phyloP scores from a whole-genome alignment of 2,888 invertebrate genomes.

The Hyles lineata region DNA sequence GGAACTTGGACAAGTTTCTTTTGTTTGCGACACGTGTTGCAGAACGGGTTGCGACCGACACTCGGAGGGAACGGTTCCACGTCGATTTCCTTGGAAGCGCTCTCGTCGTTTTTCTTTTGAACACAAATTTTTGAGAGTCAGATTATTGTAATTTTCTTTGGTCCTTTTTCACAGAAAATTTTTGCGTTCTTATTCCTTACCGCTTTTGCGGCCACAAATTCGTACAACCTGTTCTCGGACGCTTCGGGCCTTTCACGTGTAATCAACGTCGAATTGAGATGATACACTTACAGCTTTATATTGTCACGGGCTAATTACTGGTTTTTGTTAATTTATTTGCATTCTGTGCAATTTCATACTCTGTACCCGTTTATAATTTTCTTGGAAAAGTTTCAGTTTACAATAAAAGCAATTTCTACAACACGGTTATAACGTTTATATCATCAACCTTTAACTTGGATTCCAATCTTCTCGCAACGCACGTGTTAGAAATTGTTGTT shows the following conservation, averaged over 20 bases:
- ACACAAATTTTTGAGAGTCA: conserved; percentile 53
- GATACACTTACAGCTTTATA: conserved; percentile 55
- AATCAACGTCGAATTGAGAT: conserved; percentile 57
- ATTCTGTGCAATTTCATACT: not conserved
- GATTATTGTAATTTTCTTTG: conserved; percentile 59
- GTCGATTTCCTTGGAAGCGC: conserved; percentile 66
- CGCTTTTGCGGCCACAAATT: conserved; percentile 49
- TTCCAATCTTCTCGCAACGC: conserved; percentile 16
- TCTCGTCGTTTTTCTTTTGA: conserved; percentile 61
- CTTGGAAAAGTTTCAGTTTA: not conserved
- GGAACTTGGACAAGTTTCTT: conserved; percentile 74
- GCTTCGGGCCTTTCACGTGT: conserved; percentile 49
- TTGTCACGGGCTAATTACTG: conserved; percentile 42
- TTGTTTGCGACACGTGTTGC: conserved; percentile 83
- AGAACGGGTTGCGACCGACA: conserved; percentile 81
- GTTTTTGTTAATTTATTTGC: conserved; percentile 28
- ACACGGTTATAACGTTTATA: not conserved
- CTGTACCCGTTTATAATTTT: not conserved
- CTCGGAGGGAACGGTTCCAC: conserved; percentile 68
- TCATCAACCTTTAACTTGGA: not conserved
- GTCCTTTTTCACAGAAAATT: conserved; percentile 53
- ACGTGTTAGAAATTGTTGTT: conserved; percentile 27
- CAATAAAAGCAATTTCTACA: not conserved
- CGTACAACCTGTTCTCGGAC: conserved; percentile 48
- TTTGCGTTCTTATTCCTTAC: conserved; percentile 46